phyloP scores from a whole-genome alignment of 2,888 invertebrate species.

The Disparrhopalites patrizii region DNA sequence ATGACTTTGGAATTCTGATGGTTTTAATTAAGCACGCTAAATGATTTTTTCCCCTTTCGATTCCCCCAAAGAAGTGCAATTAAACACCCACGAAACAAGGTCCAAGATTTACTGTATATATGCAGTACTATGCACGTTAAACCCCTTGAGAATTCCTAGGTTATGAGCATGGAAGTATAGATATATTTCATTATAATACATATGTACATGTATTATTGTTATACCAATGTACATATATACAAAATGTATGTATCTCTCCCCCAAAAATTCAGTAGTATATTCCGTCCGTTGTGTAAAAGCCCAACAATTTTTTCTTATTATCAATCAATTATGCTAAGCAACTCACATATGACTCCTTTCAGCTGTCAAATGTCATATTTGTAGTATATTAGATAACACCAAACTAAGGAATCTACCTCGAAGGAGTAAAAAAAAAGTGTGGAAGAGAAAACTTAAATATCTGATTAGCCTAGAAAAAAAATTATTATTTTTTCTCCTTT shows the following conservation, averaged over 20 bases:
- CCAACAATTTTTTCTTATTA: not conserved
- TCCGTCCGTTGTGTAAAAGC: too few species aligned
- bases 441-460: constrained; percentile 1
- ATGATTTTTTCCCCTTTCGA: constrained; percentile 30
- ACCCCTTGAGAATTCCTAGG: not conserved
- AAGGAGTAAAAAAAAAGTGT: too few species aligned
- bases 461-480: not conserved
- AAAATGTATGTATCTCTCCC: not conserved
- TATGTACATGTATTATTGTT: not conserved
- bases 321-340: constrained; percentile 13
- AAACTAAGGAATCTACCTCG: not conserved
- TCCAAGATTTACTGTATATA: too few species aligned
- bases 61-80: constrained; percentile 28
- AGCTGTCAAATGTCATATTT: constrained; percentile 13
- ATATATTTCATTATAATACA: too few species aligned
- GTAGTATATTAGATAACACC: not conserved
- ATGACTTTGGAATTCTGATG: constrained; percentile 25
- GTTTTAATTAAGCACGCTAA: constrained; percentile 28
- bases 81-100: constrained; percentile 27
- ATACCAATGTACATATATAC: not conserved
- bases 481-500: too few species aligned
- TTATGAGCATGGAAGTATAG: not conserved
- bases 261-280: too few species aligned
- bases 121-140: not conserved
- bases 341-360: not conserved